Evolutionary conservation across 2,888 invertebrate species (phyloP).

Genomic region (Synergus laeviventris): DNA sequence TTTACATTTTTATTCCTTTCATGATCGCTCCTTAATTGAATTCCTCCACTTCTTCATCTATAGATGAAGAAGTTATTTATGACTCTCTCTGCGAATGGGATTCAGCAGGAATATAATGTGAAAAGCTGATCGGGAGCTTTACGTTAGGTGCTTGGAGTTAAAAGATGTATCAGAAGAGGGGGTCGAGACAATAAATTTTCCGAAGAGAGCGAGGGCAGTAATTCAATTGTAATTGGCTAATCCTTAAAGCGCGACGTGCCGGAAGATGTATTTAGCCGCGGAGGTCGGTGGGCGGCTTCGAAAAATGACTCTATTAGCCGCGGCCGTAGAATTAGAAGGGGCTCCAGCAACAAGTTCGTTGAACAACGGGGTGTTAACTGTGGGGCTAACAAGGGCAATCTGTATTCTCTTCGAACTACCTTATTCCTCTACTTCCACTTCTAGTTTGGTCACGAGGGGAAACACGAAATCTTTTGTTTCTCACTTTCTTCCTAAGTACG

Average conservation of each 20-base stretch:
- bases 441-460: slow-evolving; percentile 34
- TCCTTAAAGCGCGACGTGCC: slow-evolving; percentile 66
- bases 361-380: slow-evolving; percentile 72
- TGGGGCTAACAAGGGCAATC: slow-evolving; percentile 71
- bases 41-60: background rate
- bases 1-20: background rate
- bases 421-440: slow-evolving; percentile 23
- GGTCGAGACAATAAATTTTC: slow-evolving; percentile 57
- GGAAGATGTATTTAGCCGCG: slow-evolving; percentile 63
- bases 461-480: slow-evolving; percentile 45
- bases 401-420: slow-evolving; percentile 60
- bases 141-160: slow-evolving; percentile 7
- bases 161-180: slow-evolving; percentile 36
- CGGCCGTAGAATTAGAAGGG: slow-evolving; percentile 58
- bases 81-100: background rate
- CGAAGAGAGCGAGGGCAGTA: slow-evolving; percentile 60
- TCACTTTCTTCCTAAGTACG: slow-evolving; percentile 42
- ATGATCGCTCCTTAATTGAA: background rate
- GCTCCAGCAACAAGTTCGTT: slow-evolving; percentile 69
- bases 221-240: slow-evolving; percentile 76
- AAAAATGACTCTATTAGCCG: slow-evolving; percentile 75
- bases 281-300: slow-evolving; percentile 59
- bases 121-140: slow-evolving; percentile 14
- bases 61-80: no score
- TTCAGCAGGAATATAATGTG: background rate